A percentile compares a stretch with the other conserved stretches of the same genome.
Conservation (phyloP, 2,113 vertebrate species). For the Hippocampus barbouri region DNA sequence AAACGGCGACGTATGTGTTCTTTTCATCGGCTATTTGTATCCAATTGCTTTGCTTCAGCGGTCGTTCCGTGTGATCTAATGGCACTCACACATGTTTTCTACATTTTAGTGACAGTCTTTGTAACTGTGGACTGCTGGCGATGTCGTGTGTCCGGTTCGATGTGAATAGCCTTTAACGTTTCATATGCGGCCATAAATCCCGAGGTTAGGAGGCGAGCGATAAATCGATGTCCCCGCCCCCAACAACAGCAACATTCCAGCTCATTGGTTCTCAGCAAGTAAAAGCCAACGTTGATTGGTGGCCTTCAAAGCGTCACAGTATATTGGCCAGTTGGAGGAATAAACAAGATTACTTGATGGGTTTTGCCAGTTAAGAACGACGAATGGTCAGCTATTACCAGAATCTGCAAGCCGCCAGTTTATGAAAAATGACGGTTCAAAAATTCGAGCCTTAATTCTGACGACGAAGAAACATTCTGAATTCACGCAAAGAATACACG, state of each 20-base stretch:
- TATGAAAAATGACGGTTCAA: not conserved
- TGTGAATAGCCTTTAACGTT: conserved; percentile 46
- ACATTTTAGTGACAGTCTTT: conserved; percentile 4
- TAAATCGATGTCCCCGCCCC: conserved; percentile 41
- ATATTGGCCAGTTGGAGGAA: conserved; percentile 18
- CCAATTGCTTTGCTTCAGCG: conserved; percentile 30
- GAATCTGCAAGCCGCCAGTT: not conserved
- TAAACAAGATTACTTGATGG: not conserved
- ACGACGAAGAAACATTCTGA: not conserved
- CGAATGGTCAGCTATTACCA: not conserved
- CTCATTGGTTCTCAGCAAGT: conserved; percentile 36
- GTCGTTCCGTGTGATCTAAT: not conserved
- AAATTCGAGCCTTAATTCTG: no score
- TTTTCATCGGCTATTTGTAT: conserved; percentile 42
- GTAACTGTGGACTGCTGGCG: conserved; percentile 35
- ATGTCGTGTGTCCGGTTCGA: conserved; percentile 54
- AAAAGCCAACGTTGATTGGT: conserved; percentile 37
- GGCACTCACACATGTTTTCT: conserved; percentile 27
- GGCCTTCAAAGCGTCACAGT: not conserved
- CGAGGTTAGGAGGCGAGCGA: conserved; percentile 63
- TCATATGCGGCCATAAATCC: conserved; percentile 72
- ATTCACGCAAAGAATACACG: not conserved
- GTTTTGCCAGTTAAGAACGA: no score
- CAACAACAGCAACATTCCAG: not conserved
- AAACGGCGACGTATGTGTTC: conserved; percentile 48